Base-by-base conservation (phyloP, 2,113 vertebrate species). In the Kryptolebias marmoratus region DNA sequence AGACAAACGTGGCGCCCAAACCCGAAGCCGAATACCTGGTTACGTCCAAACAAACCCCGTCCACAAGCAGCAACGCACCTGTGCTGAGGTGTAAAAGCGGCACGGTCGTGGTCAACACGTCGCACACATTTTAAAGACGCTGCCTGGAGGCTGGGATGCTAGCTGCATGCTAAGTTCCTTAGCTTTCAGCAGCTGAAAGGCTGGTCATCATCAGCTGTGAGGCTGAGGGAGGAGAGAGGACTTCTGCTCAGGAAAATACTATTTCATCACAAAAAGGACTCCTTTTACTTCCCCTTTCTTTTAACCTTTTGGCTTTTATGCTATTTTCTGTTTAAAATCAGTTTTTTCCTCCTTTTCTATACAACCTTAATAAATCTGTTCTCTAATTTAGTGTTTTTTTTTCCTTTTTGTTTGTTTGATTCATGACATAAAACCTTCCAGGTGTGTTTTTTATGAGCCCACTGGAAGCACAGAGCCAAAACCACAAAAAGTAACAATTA, bases 131-230 rank as follows among this genome's bases (percentile, higher is more conserved):
- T 68, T 65, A 42, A 73, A 32, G 70, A 58, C 47, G 68, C 64
- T 75, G 67, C 68, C 63, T 65, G 31, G 13, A 12, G 18, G 73
- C 74, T 77, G 39, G 9, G 11, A 85, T 14, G 74, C 75, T 80
- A 87, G 75, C 67, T 47, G 58, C 48, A 9, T 5, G 88, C 86
- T 91, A 81, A 87, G 82, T 91, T 91, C 88, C 90, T 85, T 90
- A 92, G 89, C 90, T 45, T 13, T 54, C 22, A 45, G 57, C 72
- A 57, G 77, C 81, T 79, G 66, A 71, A 53, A 15, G 58, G 18
- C 45, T 73, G 50, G 47, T 56, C 55, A 73, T 85, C 75, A 86
- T 89, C 87, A 90, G 84, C 83, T 87, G 87, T 75, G 76, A 71
- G 36, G 73, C 64, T 49, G 42, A 31, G 32, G 52, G 55, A 64